These are phyloP conservation scores for Argopecten irradians DNA, from an alignment of 1,140 invertebrate genomes.

Conservation along the genomic window DNA sequence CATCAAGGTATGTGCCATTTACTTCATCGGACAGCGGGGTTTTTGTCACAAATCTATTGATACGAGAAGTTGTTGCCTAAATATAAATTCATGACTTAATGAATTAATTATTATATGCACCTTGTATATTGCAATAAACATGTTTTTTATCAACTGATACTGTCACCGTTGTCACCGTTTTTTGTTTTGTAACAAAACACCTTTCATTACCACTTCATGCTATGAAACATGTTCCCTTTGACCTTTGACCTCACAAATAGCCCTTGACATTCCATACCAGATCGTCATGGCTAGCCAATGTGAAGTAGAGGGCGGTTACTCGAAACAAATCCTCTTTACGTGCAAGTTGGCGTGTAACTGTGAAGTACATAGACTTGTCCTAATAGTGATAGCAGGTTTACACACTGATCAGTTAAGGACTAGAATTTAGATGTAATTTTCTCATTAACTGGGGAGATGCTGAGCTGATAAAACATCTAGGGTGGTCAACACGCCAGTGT, in stretches of 20 bases:
- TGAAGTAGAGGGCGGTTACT: constrained; percentile 7
- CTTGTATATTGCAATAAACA: neutral
- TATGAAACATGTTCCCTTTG: neutral
- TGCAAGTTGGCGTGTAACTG: neutral
- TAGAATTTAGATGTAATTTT: neutral
- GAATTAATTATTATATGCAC: neutral
- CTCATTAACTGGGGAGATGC: neutral
- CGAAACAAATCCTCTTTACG: constrained; percentile 12
- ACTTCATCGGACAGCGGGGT: neutral
- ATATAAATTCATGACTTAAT: neutral
- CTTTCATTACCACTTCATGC: neutral
- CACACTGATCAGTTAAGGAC: neutral
- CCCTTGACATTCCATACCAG: neutral
- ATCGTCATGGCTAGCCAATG: neutral
- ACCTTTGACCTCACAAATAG: neutral
- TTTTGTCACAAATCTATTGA: too few species aligned
- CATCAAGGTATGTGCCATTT: neutral
- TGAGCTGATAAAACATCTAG: neutral
- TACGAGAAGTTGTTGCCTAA: neutral
- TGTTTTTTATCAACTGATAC: neutral
- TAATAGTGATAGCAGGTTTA: neutral
- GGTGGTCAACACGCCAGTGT: neutral
- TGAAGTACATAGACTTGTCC: neutral
- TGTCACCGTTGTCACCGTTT: too few species aligned
- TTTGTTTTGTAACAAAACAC: neutral